Conservation (phyloP, 2,113 vertebrate species). For the Dryoscopus gambensis region DNA sequence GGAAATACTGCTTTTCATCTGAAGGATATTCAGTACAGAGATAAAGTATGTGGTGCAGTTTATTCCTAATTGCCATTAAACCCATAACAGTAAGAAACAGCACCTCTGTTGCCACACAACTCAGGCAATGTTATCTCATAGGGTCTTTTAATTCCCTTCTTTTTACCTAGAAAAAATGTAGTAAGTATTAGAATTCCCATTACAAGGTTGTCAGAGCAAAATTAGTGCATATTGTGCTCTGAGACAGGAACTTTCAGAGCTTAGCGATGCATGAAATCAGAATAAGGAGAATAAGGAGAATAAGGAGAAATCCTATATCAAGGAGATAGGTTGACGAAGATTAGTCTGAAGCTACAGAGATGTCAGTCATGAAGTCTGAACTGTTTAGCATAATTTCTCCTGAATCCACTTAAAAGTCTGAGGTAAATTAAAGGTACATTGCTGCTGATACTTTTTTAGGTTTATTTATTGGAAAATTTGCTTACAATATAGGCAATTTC, state of each 20-base stretch:
- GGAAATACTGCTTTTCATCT: neutral
- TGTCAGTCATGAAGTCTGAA: neutral
- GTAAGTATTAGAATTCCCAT: slow-evolving; percentile 52
- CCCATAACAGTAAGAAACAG: neutral
- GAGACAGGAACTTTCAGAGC: slow-evolving; percentile 45
- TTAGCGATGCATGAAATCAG: slow-evolving; percentile 40
- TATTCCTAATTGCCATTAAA: neutral
- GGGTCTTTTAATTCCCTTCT: neutral
- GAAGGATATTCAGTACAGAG: neutral
- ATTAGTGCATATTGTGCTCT: slow-evolving; percentile 29
- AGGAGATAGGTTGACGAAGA: neutral
- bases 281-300: neutral
- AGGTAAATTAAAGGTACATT: neutral
- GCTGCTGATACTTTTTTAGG: neutral
- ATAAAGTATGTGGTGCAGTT: neutral
- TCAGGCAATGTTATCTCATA: neutral
- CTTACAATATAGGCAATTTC: neutral
- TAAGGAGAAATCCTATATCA: slow-evolving; percentile 49
- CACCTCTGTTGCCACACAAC: neutral
- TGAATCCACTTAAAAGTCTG: neutral
- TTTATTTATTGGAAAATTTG: neutral
- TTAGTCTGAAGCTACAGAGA: neutral
- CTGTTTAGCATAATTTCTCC: neutral
- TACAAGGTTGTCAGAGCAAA: slow-evolving; percentile 65
- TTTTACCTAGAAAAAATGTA: slow-evolving; percentile 46